Conservation (phyloP, 1,140 invertebrate species). For the Drosophila kikkawai region DNA sequence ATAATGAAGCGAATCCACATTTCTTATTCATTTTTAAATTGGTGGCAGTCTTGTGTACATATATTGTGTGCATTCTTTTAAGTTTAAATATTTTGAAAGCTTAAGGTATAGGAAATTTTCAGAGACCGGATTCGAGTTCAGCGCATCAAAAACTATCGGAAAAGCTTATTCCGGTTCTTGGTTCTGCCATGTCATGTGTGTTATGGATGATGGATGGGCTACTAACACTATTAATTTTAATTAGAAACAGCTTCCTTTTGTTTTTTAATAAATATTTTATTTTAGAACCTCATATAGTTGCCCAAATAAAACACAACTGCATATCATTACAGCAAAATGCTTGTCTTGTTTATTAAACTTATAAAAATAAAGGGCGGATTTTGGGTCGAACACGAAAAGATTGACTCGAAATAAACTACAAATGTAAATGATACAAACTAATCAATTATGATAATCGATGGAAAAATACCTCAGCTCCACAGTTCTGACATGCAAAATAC, state of each 20-base stretch:
- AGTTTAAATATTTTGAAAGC: no score
- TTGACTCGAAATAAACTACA: not conserved
- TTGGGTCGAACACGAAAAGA: not conserved
- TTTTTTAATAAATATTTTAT: not conserved
- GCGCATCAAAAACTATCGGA: no score
- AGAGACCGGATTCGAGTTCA: no score
- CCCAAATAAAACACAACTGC: not conserved
- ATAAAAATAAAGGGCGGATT: conserved; percentile 29
- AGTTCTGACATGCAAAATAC: conserved; percentile 1
- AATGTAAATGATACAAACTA: not conserved
- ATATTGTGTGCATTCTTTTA: no score
- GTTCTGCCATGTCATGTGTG: no score
- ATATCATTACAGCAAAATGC: conserved; percentile 15
- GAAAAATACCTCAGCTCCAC: not conserved
- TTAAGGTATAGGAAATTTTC: no score
- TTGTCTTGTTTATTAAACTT: conserved; percentile 38
- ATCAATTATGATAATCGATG: not conserved
- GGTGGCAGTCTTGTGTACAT: no score
- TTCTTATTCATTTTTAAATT: not conserved
- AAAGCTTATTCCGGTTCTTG: no score
- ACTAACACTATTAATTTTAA: no score
- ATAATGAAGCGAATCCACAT: conserved; percentile 17
- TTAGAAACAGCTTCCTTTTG: no score
- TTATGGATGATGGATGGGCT: no score
- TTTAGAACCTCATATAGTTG: no score